Evolutionary conservation across 2,888 invertebrate genomes (phyloP).

Genomic region (Drosophila koepferae): DNA sequence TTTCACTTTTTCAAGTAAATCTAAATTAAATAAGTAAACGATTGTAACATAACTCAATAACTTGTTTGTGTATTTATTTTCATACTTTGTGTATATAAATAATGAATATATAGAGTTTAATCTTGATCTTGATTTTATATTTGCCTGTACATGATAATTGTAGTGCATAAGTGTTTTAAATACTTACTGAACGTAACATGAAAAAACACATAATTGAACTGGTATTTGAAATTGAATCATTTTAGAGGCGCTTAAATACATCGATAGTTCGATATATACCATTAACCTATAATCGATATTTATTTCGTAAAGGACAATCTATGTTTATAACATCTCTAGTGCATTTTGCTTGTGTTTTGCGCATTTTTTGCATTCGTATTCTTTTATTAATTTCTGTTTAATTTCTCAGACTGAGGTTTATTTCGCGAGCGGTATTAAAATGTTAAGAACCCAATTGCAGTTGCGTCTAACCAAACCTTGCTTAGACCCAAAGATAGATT

Average conservation of each 20-base stretch:
- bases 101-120: background rate
- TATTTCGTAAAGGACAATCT: background rate
- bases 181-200: too few relatives aligned
- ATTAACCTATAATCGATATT: slow-evolving; percentile 8
- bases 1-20: too few relatives aligned
- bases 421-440: slow-evolving; percentile 35
- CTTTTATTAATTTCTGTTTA: slow-evolving; percentile 53
- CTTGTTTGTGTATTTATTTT: background rate
- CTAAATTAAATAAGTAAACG: too few relatives aligned
- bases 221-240: background rate
- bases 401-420: slow-evolving; percentile 39
- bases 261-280: slow-evolving; percentile 8
- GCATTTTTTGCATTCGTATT: slow-evolving; percentile 56
- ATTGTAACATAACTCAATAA: background rate
- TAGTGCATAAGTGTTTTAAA: background rate
- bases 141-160: background rate
- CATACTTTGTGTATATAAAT: background rate
- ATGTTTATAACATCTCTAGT: slow-evolving; percentile 46
- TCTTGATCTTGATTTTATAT: background rate
- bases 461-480: background rate
- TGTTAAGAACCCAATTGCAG: slow-evolving; percentile 19
- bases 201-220: background rate
- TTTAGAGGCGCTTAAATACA: background rate
- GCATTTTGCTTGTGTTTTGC: slow-evolving; percentile 54
- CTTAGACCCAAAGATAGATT: slow-evolving; percentile 11